phyloP scores from a whole-genome alignment of 2,113 vertebrate species.

The Tympanuchus pallidicinctus region DNA sequence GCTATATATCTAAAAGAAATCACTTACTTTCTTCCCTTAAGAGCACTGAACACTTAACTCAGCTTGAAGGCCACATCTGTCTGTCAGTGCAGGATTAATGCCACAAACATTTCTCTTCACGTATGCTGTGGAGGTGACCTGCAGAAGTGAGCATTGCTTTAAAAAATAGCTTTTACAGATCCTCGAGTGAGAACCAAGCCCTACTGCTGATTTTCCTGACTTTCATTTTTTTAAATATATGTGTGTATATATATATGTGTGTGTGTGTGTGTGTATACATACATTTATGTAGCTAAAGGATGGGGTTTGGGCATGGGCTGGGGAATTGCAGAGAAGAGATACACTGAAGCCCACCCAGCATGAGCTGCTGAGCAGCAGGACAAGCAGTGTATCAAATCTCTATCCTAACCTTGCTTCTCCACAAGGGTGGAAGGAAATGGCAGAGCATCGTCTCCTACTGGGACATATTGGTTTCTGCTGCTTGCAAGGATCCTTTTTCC shows the following conservation, averaged over 20 bases:
- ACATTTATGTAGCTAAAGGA: neutral
- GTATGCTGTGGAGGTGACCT: constrained; percentile 54
- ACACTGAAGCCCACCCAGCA: too few species aligned
- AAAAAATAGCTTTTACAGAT: constrained; percentile 48
- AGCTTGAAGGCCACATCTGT: constrained; percentile 11
- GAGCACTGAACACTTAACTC: constrained; percentile 46
- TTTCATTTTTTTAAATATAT: neutral
- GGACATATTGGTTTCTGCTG: neutral
- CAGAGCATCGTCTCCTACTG: neutral
- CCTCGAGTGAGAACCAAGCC: neutral
- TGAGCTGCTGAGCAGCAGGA: neutral
- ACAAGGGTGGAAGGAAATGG: neutral
- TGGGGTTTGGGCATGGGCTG: neutral
- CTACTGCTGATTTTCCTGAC: neutral
- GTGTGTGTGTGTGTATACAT: too few species aligned
- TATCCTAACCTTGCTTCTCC: neutral
- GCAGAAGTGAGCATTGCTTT: constrained; percentile 37
- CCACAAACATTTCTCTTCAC: constrained; percentile 39
- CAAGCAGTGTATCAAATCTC: neutral
- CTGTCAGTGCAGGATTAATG: constrained; percentile 37
- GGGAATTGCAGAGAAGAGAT: accelerated
- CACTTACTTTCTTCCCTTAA: neutral
- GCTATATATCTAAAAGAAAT: constrained; percentile 48
- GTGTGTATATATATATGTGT: too few species aligned
- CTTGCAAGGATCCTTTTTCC: neutral